These are phyloP conservation scores for Eupleurogrammus muticus DNA, from an alignment of 2,797 vertebrate species.

Conservation along the genomic window DNA sequence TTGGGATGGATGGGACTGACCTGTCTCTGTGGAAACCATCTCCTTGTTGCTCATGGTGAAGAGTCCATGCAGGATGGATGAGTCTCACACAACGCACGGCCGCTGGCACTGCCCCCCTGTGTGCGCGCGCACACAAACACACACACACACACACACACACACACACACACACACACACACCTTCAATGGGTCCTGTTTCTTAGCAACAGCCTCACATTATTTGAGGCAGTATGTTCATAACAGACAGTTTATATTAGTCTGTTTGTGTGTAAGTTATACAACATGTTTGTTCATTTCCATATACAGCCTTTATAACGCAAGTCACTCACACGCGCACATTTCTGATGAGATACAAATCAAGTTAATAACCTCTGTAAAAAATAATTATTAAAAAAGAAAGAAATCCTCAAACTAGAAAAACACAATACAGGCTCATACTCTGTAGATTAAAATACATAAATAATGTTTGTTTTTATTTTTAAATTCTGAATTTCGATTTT, in stretches of 20 bases:
- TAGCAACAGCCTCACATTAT: slow-evolving; percentile 58
- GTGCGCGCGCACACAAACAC: slow-evolving; percentile 14
- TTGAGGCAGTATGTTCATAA: slow-evolving; percentile 10
- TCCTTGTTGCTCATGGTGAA: slow-evolving; percentile 78
- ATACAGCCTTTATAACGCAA: neutral
- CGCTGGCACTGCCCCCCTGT: slow-evolving; percentile 42
- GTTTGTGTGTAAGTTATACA: slow-evolving; percentile 12
- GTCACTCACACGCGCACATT: neutral
- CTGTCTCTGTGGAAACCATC: slow-evolving; percentile 79
- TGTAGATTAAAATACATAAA: too few relatives aligned
- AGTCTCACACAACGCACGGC: slow-evolving; percentile 50
- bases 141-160: slow-evolving; percentile 4
- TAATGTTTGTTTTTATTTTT: too few relatives aligned
- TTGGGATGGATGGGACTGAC: slow-evolving; percentile 45
- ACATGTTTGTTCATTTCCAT: neutral
- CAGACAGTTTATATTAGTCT: neutral
- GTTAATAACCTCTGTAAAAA: slow-evolving; percentile 55
- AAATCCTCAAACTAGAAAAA: too few relatives aligned
- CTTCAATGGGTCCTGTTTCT: slow-evolving; percentile 55
- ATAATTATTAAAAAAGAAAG: too few relatives aligned
- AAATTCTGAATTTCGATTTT: too few relatives aligned
- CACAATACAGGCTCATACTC: too few relatives aligned
- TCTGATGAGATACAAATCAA: slow-evolving; percentile 40
- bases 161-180: slow-evolving; percentile 33
- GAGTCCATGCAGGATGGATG: slow-evolving; percentile 61